These are phyloP conservation scores for Lepidurus arcticus DNA, from an alignment of 1,140 invertebrate species.

Conservation along the genomic window DNA sequence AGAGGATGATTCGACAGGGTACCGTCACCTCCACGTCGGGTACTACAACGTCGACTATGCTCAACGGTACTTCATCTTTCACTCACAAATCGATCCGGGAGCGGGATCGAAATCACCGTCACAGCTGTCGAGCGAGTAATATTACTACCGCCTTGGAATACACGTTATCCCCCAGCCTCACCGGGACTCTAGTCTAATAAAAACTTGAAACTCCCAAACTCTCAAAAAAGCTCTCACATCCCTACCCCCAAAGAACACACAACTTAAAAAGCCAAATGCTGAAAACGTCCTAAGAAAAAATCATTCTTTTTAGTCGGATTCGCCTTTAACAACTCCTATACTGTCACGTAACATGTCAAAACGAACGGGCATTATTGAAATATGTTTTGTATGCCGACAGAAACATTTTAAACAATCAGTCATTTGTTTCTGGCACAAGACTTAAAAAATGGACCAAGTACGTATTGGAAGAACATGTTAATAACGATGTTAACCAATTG, in stretches of 20 bases:
- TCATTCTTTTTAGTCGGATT: too few species aligned
- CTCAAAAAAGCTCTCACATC: background rate
- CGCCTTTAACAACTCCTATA: too few species aligned
- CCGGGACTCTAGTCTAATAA: background rate
- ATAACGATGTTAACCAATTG: too few species aligned
- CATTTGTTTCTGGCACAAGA: too few species aligned
- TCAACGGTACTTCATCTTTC: slow-evolving; percentile 20
- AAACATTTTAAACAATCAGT: too few species aligned
- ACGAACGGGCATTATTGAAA: too few species aligned
- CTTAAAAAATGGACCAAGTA: too few species aligned
- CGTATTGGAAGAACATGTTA: too few species aligned
- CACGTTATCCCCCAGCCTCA: background rate
- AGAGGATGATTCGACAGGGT: slow-evolving; percentile 39
- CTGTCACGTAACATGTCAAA: too few species aligned
- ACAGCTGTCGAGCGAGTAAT: background rate
- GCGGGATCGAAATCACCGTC: background rate
- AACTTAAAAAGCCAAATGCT: too few species aligned
- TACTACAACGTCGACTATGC: slow-evolving; percentile 25
- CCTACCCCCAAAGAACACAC: background rate
- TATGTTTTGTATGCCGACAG: too few species aligned
- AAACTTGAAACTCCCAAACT: background rate
- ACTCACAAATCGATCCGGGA: background rate
- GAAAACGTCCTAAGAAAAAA: too few species aligned
- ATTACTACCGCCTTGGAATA: slow-evolving; percentile 4
- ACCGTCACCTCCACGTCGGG: slow-evolving; percentile 32